Evolutionary conservation across 2,113 vertebrate species (phyloP).

Genomic region (Setophaga coronata): DNA sequence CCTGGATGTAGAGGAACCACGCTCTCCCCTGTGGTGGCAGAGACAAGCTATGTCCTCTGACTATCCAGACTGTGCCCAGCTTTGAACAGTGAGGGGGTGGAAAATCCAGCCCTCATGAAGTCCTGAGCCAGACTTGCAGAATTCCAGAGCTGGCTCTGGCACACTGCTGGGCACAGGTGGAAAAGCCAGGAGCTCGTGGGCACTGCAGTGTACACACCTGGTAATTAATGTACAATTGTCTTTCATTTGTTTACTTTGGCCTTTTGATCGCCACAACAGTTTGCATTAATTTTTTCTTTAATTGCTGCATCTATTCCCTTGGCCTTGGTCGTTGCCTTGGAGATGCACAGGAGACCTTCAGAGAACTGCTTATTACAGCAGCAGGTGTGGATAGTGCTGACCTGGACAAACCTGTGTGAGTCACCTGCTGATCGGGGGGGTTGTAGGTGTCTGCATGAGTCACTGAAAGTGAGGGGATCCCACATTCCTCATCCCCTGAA

Average conservation of each 20-base stretch:
- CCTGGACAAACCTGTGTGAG: neutral
- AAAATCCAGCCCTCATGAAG: neutral
- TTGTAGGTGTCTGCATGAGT: neutral
- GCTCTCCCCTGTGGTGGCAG: neutral
- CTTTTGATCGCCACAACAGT: neutral
- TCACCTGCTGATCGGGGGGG: neutral
- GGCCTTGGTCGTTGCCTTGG: conserved; percentile 50
- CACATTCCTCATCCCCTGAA: neutral
- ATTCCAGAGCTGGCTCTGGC: neutral
- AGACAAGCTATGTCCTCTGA: neutral
- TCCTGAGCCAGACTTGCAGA: neutral
- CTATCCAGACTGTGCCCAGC: neutral
- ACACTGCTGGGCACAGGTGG: neutral
- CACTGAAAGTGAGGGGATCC: neutral
- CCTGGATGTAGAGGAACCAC: neutral
- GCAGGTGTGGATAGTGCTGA: conserved; percentile 4
- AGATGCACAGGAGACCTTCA: neutral
- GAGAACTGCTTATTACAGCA: conserved; percentile 46
- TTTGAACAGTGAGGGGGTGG: neutral
- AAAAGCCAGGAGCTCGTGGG: neutral
- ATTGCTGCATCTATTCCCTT: neutral
- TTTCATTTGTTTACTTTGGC: neutral
- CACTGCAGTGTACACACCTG: neutral
- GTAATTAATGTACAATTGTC: neutral
- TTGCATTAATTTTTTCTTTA: conserved; percentile 5